Evolutionary conservation across 2,797 vertebrate genomes (phyloP).

Genomic region (Emys orbicularis): DNA sequence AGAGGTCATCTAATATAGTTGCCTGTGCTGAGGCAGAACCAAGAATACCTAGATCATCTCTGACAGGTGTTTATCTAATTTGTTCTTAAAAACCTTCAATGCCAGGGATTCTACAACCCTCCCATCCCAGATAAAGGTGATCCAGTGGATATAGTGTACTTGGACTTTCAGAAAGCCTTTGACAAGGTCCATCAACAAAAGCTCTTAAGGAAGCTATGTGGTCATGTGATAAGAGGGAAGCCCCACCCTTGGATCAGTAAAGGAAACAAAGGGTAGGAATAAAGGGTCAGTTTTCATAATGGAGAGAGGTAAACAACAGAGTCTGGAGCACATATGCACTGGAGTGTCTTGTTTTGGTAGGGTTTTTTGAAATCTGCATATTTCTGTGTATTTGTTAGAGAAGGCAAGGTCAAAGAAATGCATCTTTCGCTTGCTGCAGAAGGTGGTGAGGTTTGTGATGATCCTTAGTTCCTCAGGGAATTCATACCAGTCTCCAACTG

Average conservation of each 20-base stretch:
- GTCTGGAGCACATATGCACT: no score
- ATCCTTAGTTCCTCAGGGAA: no score
- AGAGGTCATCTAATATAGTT: neutral
- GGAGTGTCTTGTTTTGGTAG: no score
- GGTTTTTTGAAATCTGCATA: no score
- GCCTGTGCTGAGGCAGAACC: neutral
- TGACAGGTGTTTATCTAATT: neutral
- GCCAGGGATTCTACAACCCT: no score
- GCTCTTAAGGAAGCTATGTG: neutral
- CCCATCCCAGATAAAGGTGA: neutral
- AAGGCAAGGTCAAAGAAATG: no score
- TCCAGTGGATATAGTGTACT: neutral
- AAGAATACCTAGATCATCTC: neutral
- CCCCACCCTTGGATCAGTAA: neutral
- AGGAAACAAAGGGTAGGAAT: neutral
- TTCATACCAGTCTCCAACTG: no score
- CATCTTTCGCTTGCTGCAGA: no score
- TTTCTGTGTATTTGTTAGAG: no score
- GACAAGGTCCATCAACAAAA: neutral
- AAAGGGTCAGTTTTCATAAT: neutral
- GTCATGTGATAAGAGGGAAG: no score
- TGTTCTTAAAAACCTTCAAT: neutral
- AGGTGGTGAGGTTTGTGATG: no score
- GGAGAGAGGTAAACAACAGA: neutral
- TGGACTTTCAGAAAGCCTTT: neutral